phyloP scores from a whole-genome alignment of 2,888 invertebrate genomes.

The Oligia fasciuncula region DNA sequence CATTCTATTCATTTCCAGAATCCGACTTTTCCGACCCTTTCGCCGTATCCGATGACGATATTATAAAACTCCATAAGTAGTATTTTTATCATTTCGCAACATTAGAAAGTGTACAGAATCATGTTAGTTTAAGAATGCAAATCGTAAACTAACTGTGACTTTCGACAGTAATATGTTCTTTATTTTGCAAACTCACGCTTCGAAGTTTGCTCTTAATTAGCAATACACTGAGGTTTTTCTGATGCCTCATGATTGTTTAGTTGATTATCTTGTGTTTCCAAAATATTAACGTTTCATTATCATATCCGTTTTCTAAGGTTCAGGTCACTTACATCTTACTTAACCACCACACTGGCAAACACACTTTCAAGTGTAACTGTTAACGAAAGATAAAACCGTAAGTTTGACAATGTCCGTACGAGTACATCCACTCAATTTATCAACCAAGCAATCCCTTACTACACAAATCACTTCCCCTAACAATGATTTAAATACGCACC shows the following conservation, averaged over 20 bases:
- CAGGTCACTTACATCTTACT: slow-evolving; percentile 5
- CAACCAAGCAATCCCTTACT: background rate
- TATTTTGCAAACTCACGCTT: slow-evolving; percentile 45
- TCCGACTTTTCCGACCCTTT: background rate
- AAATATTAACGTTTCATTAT: slow-evolving; percentile 35
- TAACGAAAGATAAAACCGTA: background rate
- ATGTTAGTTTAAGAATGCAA: slow-evolving; percentile 27
- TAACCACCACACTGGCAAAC: background rate
- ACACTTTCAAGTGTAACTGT: slow-evolving; percentile 1
- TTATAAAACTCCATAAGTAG: background rate
- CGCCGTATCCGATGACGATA: background rate
- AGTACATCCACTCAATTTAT: background rate
- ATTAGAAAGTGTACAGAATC: background rate
- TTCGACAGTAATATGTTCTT: slow-evolving; percentile 51
- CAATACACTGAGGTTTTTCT: slow-evolving; percentile 29
- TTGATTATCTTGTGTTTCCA: slow-evolving; percentile 38
- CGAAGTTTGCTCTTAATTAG: slow-evolving; percentile 57
- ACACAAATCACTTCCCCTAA: background rate
- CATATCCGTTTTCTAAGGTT: slow-evolving; percentile 40
- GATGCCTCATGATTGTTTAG: slow-evolving; percentile 25
- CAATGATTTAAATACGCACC: background rate
- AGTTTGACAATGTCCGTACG: background rate
- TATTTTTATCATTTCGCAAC: slow-evolving; percentile 8
- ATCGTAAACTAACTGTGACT: slow-evolving; percentile 54
- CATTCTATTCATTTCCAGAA: background rate